phyloP scores from a whole-genome alignment of 2,797 vertebrate genomes.

The Scyliorhinus canicula region DNA sequence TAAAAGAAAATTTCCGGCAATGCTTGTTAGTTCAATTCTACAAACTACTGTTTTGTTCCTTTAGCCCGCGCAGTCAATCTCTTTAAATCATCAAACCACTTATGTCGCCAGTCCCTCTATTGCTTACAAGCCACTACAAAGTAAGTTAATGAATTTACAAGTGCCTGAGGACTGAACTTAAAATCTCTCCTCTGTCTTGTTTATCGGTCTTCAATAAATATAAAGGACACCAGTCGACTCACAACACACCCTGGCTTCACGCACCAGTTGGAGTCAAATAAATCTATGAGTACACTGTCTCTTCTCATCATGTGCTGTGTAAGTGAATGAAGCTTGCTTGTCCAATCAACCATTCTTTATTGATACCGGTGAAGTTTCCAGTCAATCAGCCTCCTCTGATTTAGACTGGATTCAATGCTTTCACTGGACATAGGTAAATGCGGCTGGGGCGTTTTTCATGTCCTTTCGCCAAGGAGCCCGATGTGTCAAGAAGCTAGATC shows the following conservation, averaged over 20 bases:
- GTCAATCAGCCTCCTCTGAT: too few species aligned
- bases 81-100: slow-evolving; percentile 15
- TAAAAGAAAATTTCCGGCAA: neutral
- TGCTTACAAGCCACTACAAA: neutral
- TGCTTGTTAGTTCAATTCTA: neutral
- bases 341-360: neutral
- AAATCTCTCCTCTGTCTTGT: neutral
- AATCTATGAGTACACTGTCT: neutral
- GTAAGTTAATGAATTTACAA: neutral
- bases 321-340: neutral
- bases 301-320: neutral
- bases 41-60: neutral
- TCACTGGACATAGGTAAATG: neutral
- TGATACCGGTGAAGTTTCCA: neutral
- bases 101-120: neutral
- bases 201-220: slow-evolving; percentile 10
- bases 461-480: neutral
- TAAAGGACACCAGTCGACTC: neutral
- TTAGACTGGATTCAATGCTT: neutral
- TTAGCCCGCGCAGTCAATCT: neutral
- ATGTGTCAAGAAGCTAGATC: neutral
- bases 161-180: neutral
- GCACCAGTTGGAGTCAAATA: neutral
- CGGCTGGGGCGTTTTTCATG: too few species aligned
- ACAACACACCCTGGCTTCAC: neutral